Evolutionary conservation across 1,140 invertebrate species (phyloP).

Genomic region (Euwallacea similis): DNA sequence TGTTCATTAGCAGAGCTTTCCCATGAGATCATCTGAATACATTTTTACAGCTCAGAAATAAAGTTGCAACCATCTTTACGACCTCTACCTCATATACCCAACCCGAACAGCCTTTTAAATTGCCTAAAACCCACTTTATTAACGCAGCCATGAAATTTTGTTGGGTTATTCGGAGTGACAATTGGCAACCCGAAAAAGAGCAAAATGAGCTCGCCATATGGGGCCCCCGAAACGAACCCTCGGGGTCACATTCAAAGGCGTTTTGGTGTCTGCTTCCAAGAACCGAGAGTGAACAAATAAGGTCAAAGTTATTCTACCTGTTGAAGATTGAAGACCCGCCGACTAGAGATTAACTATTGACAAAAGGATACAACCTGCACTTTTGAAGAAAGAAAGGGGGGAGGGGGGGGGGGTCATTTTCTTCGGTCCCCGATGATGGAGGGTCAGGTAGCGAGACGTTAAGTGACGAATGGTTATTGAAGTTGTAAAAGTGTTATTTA

Average conservation of each 20-base stretch:
- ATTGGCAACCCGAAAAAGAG: neutral
- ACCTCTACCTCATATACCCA: neutral
- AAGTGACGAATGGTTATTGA: too few species aligned
- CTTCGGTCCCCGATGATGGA: too few species aligned
- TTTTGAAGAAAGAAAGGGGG: neutral
- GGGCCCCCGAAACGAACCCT: too few species aligned
- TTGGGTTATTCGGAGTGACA: conserved; percentile 3
- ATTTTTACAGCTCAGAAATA: too few species aligned
- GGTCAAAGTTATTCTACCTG: conserved; percentile 8
- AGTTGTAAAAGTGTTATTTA: too few species aligned
- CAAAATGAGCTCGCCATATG: too few species aligned
- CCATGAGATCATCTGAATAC: too few species aligned
- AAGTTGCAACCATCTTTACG: neutral
- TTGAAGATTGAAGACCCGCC: neutral
- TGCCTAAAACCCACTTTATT: neutral
- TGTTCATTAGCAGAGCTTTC: too few species aligned
- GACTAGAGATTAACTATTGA: conserved; percentile 1
- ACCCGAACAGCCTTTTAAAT: neutral
- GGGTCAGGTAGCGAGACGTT: too few species aligned
- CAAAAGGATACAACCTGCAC: neutral
- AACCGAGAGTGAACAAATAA: neutral
- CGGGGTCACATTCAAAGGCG: neutral
- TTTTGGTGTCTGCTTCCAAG: neutral
- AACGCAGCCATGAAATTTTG: neutral
- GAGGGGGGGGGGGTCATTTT: neutral